These are phyloP conservation scores for Carterocephalus palaemon DNA, from an alignment of 2,888 invertebrate species.

Conservation along the genomic window DNA sequence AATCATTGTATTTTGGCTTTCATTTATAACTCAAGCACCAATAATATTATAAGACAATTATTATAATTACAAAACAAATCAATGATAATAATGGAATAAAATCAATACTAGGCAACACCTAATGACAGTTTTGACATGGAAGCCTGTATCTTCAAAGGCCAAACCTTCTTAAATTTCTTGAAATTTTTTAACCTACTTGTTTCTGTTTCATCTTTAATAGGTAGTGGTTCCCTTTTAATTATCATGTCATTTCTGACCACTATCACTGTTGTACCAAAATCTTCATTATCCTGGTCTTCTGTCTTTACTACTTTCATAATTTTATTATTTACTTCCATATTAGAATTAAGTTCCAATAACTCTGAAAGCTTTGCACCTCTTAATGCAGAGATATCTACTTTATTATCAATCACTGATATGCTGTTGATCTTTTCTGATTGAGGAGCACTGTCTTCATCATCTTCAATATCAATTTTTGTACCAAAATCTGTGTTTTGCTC, in stretches of 20 bases:
- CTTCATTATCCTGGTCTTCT: slow-evolving; percentile 50
- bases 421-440: background rate
- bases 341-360: slow-evolving; percentile 45
- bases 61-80: slow-evolving; percentile 3
- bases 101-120: slow-evolving; percentile 11
- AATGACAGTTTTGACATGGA: slow-evolving; percentile 31
- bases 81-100: background rate
- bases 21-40: slow-evolving; percentile 18
- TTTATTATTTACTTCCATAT: slow-evolving; percentile 32
- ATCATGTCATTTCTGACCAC: slow-evolving; percentile 55
- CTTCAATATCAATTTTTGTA: slow-evolving; percentile 29
- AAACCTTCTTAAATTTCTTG: slow-evolving; percentile 70
- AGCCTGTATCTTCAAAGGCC: slow-evolving; percentile 63
- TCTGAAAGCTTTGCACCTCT: slow-evolving; percentile 63
- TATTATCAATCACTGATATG: slow-evolving; percentile 21
- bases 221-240: slow-evolving; percentile 56
- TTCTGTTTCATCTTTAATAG: slow-evolving; percentile 37
- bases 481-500: slow-evolving; percentile 33
- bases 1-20: slow-evolving; percentile 16
- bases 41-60: slow-evolving; percentile 9
- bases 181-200: slow-evolving; percentile 50
- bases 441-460: slow-evolving; percentile 15
- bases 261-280: slow-evolving; percentile 59
- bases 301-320: slow-evolving; percentile 36
- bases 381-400: slow-evolving; percentile 49